Percentiles rank a stretch among this genome's conserved stretches.
phyloP scores from a whole-genome alignment of 1,140 invertebrate genomes.

The Drosophila willistoni region DNA sequence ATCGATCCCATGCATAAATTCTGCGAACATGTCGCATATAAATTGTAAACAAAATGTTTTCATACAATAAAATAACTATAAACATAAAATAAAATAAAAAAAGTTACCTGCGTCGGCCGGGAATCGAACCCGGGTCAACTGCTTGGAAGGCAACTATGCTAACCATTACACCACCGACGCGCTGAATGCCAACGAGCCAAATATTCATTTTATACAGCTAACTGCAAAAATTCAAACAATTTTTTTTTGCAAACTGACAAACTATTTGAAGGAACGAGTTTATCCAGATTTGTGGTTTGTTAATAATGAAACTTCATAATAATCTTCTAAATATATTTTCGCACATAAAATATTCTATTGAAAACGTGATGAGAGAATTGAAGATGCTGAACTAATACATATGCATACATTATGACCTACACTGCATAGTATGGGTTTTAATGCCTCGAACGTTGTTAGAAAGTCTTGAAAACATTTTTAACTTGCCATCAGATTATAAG shows the following conservation, averaged over 20 bases:
- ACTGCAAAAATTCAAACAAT: background rate
- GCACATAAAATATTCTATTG: background rate
- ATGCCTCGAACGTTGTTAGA: too few relatives aligned
- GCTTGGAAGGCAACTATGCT: conserved; percentile 93
- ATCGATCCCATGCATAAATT: conserved; percentile 76
- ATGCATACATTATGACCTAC: too few relatives aligned
- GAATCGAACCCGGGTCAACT: conserved; percentile 98
- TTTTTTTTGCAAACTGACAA: background rate
- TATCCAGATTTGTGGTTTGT: background rate
- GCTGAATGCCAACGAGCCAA: background rate
- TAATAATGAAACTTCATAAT: background rate
- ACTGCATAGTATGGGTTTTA: too few relatives aligned
- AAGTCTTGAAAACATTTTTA: too few relatives aligned
- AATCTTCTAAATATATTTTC: background rate
- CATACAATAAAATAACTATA: conserved; percentile 54
- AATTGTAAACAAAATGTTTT: conserved; percentile 32
- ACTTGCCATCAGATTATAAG: too few relatives aligned
- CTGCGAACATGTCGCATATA: conserved; percentile 54
- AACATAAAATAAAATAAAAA: conserved; percentile 44
- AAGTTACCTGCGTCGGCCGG: conserved; percentile 89
- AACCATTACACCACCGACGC: conserved; percentile 89
- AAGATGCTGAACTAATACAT: too few relatives aligned
- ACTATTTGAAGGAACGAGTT: background rate
- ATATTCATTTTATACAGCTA: background rate
- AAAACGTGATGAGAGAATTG: background rate